Percentiles rank a stretch among this genome's conserved stretches.
Conservation (phyloP, 2,888 invertebrate genomes). For the Globia sparganii region DNA sequence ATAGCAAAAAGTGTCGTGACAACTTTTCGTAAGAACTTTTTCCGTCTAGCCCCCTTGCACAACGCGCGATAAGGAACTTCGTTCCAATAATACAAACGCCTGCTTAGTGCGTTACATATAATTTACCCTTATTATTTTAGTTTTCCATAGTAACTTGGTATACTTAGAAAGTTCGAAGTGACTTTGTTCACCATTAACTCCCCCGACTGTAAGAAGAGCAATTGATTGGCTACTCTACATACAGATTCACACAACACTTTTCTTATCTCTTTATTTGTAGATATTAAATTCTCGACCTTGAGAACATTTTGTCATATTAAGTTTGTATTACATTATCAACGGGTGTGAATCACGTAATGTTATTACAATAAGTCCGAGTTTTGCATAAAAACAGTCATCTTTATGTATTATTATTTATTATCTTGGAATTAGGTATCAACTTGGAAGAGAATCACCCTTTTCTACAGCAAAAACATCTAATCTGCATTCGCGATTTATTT, state of each 20-base stretch:
- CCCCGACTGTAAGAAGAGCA: background rate
- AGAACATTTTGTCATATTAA: conserved; percentile 5
- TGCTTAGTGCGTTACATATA: background rate
- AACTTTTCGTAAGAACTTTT: no score
- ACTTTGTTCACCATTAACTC: background rate
- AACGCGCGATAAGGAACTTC: no score
- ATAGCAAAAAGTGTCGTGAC: no score
- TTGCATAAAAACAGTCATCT: conserved; percentile 17
- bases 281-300: conserved; percentile 19
- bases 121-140: background rate
- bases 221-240: conserved; percentile 3
- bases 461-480: background rate
- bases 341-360: conserved; percentile 41
- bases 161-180: background rate
- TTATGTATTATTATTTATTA: conserved; percentile 23
- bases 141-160: background rate
- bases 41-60: no score
- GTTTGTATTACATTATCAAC: conserved; percentile 37
- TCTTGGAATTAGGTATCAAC: background rate
- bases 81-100: no score
- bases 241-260: conserved; percentile 18
- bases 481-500: no score
- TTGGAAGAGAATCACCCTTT: background rate
- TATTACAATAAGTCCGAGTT: conserved; percentile 10
- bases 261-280: conserved; percentile 41